Base-by-base conservation (phyloP, 2,888 invertebrate species). In the Pseudoips prasinana region DNA sequence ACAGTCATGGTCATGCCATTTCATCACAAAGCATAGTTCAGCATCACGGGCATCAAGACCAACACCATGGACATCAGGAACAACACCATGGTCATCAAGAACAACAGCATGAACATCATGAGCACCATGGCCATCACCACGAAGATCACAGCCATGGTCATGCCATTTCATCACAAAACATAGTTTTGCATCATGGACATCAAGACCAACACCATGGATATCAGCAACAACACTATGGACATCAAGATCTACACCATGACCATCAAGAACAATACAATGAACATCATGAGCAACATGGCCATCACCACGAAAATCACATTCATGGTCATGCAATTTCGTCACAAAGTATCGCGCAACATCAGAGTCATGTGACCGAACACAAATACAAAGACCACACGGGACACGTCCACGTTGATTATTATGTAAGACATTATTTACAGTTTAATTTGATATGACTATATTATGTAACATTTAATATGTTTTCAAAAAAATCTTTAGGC, bases 191-290 rank as follows among this genome's bases (percentile, higher is more conserved):
- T 2, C 11, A 33, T 7, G 31, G 24, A 3, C 11, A 29, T 17
- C n/a, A n/a, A 1, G 7, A 11, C 20, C n/a, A n/a, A n/a, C n/a
- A n/a, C n/a, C 23, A 24, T 4, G 24, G 30, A 19, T 41, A 59
- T 52, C 26, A 84, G 83, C 11, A 14, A 7, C 25, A 39, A 9
- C 51, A 48, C 25, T 11, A 46, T 1, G 48, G 51, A 10, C 51
- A 49, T 10, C 27, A 14, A 9, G 22, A 32, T 3, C 14, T 29
- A 3, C 24, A 14, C 2, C 8, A 25, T n/a, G n/a, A n/a, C n/a
- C n/a, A n/a, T n/a, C n/a, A n/a, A n/a, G n/a, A n/a, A n/a, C n/a
- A n/a, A n/a, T n/a, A n/a, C n/a, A n/a, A n/a, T n/a, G n/a, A n/a
- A n/a, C n/a, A n/a, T 2, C 11, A 33, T 7, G 31, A 18, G 1